Evolutionary conservation across 2,113 vertebrate genomes (phyloP).

Genomic region (Lepus americanus): DNA sequence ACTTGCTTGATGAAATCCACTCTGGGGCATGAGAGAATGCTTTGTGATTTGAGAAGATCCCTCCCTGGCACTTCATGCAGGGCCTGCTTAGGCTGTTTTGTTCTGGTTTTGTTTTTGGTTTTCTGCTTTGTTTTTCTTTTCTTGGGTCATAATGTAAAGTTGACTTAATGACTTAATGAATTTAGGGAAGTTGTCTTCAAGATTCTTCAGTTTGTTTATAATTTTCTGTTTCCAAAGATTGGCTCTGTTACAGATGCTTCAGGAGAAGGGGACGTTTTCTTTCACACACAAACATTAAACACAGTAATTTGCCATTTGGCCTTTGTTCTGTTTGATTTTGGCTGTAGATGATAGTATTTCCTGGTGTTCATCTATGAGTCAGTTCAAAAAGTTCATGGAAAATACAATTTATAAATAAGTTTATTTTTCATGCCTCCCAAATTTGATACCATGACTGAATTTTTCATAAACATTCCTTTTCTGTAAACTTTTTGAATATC

Average conservation of each 20-base stretch:
- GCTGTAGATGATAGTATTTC: background rate
- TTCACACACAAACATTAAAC: background rate
- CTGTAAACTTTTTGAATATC: too few relatives aligned
- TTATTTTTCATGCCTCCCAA: too few relatives aligned
- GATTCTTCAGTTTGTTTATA: background rate
- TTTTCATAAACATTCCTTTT: too few relatives aligned
- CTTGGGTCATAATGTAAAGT: background rate
- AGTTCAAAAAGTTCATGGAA: too few relatives aligned
- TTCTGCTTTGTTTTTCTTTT: background rate
- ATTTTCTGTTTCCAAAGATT: slow-evolving; percentile 30
- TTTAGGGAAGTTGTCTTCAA: background rate
- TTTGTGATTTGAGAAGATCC: background rate
- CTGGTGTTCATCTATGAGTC: background rate
- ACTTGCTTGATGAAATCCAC: background rate
- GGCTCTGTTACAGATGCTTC: background rate
- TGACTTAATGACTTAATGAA: background rate
- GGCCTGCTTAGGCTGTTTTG: background rate
- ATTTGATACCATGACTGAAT: too few relatives aligned
- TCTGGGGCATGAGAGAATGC: background rate
- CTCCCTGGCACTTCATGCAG: background rate
- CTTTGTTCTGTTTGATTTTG: slow-evolving; percentile 26
- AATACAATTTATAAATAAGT: too few relatives aligned
- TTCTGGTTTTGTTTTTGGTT: background rate
- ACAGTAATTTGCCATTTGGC: slow-evolving; percentile 26
- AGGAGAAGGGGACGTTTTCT: background rate